Evolutionary conservation across 2,888 invertebrate genomes (phyloP).

Genomic region (Ophion obscuratus): DNA sequence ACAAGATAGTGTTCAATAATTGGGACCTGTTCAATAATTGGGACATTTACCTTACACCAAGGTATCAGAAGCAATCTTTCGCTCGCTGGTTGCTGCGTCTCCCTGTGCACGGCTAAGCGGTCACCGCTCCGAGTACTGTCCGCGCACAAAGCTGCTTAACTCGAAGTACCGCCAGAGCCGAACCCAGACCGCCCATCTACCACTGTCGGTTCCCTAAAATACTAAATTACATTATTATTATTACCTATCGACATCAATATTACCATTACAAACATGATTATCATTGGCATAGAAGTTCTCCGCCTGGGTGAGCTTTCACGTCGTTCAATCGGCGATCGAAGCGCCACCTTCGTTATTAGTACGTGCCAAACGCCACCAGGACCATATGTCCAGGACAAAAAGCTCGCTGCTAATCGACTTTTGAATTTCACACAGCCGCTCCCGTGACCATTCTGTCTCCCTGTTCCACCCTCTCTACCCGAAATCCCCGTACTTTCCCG

Average conservation of each 20-base stretch:
- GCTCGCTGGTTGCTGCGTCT: too few relatives aligned
- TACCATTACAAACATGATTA: background rate
- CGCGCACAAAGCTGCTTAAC: too few relatives aligned
- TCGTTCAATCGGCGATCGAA: background rate
- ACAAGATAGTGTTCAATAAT: too few relatives aligned
- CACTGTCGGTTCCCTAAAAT: too few relatives aligned
- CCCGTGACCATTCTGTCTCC: conserved; percentile 41
- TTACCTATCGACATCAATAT: background rate
- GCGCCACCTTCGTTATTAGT: conserved; percentile 26
- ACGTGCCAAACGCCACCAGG: conserved; percentile 23
- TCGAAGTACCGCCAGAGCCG: too few relatives aligned
- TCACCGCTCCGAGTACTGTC: too few relatives aligned
- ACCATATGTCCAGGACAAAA: conserved; percentile 40
- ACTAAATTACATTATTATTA: too few relatives aligned
- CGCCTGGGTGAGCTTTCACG: background rate
- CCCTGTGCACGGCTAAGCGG: too few relatives aligned
- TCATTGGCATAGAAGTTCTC: background rate
- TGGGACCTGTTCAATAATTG: too few relatives aligned
- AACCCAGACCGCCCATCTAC: too few relatives aligned
- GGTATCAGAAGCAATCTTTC: too few relatives aligned
- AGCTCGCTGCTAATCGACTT: conserved; percentile 65
- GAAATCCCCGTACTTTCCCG: conserved; percentile 31
- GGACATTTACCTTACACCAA: too few relatives aligned
- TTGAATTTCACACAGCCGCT: conserved; percentile 60
- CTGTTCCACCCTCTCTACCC: conserved; percentile 1